These are phyloP conservation scores for Cheilosia scutellata DNA, from an alignment of 2,888 invertebrate genomes.

Conservation along the genomic window DNA sequence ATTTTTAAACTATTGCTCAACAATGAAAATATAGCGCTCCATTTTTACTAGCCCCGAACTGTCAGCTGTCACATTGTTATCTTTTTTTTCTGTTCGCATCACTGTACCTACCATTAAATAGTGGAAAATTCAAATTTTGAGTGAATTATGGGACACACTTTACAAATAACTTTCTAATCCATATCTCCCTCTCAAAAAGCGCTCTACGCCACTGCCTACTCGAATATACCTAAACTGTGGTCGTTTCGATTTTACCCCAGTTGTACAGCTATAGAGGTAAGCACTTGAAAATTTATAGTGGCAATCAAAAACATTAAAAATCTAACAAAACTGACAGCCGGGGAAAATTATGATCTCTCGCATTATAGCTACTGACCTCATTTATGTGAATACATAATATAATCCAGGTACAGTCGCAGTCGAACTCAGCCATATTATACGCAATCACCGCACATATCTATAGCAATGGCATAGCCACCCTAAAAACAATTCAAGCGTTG, in stretches of 20 bases:
- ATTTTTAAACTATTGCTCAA: no score
- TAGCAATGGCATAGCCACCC: conserved; percentile 30
- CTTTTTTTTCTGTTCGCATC: no score
- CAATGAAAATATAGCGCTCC: no score
- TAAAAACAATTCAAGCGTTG: conserved; percentile 62
- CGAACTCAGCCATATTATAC: neutral
- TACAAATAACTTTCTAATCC: no score
- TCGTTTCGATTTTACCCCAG: conserved; percentile 14
- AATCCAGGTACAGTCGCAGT: conserved; percentile 16
- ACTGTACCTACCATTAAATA: no score
- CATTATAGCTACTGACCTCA: conserved; percentile 19
- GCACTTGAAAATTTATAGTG: conserved; percentile 47
- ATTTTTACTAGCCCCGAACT: no score
- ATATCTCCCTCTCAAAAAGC: no score
- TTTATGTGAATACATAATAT: neutral
- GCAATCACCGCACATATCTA: neutral
- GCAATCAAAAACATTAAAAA: conserved; percentile 28
- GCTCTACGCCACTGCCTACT: neutral
- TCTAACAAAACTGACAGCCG: conserved; percentile 35
- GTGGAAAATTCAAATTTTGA: no score
- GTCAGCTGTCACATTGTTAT: no score
- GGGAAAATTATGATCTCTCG: conserved; percentile 40
- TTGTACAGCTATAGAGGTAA: neutral
- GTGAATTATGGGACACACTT: no score
- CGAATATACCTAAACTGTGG: neutral